Conservation (phyloP, 2,797 vertebrate species). For the Paratrypauchen microcephalus region DNA sequence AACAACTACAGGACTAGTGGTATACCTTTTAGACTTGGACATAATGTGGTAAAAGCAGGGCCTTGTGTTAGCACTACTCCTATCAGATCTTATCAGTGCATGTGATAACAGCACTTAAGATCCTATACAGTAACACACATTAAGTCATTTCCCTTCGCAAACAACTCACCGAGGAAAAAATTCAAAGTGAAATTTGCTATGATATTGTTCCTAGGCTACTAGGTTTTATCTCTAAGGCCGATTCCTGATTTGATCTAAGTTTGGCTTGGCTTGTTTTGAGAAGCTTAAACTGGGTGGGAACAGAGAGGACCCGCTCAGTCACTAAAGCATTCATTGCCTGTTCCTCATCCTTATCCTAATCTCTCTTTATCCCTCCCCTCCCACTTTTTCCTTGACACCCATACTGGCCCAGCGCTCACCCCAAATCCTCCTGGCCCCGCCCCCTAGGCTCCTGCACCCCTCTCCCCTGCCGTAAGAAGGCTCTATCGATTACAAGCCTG, state of each 20-base stretch:
- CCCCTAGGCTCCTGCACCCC: constrained; percentile 36
- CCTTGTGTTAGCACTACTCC: constrained; percentile 39
- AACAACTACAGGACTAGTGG: no score
- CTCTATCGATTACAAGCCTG: constrained; percentile 89
- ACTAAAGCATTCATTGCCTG: constrained; percentile 73
- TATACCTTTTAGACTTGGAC: no score
- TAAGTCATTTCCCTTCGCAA: constrained; percentile 77
- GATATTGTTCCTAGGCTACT: constrained; percentile 44
- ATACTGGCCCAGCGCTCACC: constrained; percentile 57
- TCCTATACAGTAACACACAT: constrained; percentile 76
- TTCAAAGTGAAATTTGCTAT: constrained; percentile 42
- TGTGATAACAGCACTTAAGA: constrained; percentile 78
- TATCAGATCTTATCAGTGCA: constrained; percentile 70
- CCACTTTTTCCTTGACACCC: constrained; percentile 55
- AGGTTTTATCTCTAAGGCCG: constrained; percentile 54
- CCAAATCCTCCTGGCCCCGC: constrained; percentile 30
- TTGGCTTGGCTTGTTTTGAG: constrained; percentile 46
- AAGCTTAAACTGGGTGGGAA: constrained; percentile 34
- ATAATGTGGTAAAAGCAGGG: constrained; percentile 66
- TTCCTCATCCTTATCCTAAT: constrained; percentile 72
- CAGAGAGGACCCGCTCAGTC: constrained; percentile 57
- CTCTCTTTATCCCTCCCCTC: constrained; percentile 66
- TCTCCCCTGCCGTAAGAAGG: constrained; percentile 66
- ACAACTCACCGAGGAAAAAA: constrained; percentile 55
- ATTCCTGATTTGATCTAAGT: constrained; percentile 40